These are phyloP conservation scores for Graptemys geographica DNA, from an alignment of 2,797 vertebrate species.

Conservation along the genomic window DNA sequence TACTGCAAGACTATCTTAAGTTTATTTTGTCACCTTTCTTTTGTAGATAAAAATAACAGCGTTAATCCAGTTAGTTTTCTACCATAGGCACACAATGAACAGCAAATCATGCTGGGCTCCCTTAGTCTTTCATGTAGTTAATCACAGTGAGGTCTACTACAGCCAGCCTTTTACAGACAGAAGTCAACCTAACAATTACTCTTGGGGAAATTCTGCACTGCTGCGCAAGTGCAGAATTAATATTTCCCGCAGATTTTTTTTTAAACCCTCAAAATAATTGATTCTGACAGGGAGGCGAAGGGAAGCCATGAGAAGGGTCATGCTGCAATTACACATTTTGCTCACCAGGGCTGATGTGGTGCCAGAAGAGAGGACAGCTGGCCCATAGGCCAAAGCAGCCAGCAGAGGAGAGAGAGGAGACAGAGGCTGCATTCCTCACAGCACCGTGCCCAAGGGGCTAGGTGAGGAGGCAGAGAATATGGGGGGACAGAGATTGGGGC, in stretches of 20 bases:
- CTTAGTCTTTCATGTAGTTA: neutral
- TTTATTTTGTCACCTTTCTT: neutral
- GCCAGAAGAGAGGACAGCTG: neutral
- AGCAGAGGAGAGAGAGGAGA: neutral
- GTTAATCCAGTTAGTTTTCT: neutral
- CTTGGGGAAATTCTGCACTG: neutral
- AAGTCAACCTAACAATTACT: neutral
- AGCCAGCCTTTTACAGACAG: neutral
- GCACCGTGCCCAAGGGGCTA: neutral
- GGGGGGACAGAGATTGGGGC: too few species aligned
- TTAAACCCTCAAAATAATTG: neutral
- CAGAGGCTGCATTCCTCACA: neutral
- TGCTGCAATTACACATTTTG: neutral
- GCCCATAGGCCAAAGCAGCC: neutral
- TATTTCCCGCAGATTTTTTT: neutral
- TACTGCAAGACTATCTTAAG: neutral
- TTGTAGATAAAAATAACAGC: neutral
- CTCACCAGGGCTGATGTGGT: neutral
- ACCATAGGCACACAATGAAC: neutral
- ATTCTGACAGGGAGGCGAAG: neutral
- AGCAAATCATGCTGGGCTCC: rapidly evolving
- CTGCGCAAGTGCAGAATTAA: neutral
- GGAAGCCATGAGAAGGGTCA: neutral
- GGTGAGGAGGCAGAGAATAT: neutral
- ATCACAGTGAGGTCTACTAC: neutral